Percentiles rank a stretch among this genome's conserved stretches.
Evolutionary conservation across 1,140 invertebrate species (phyloP).

Genomic region (Drosophila repletoides): DNA sequence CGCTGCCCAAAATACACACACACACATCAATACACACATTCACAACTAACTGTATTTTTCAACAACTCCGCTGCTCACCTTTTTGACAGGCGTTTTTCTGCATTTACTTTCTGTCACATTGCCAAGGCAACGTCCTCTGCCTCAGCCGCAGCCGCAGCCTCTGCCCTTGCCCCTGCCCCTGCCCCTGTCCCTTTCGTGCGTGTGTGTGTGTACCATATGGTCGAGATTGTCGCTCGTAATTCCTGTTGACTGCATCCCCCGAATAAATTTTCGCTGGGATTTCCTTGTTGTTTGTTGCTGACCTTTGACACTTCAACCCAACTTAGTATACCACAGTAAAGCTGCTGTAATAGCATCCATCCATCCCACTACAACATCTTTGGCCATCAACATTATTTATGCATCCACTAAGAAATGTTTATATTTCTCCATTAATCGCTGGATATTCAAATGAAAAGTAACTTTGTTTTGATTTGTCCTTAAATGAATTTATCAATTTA

Average conservation of each 20-base stretch:
- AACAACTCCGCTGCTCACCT: constrained; percentile 37
- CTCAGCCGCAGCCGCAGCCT: neutral
- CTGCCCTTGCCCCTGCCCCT: neutral
- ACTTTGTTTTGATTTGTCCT: too few species aligned
- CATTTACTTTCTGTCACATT: constrained; percentile 73
- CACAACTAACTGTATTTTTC: constrained; percentile 31
- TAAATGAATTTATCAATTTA: too few species aligned
- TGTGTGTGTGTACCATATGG: constrained; percentile 48
- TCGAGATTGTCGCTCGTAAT: constrained; percentile 32
- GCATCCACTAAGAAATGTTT: too few species aligned
- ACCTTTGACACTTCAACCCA: constrained; percentile 34
- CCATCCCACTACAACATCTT: too few species aligned
- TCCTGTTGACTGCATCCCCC: constrained; percentile 9
- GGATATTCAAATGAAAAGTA: too few species aligned
- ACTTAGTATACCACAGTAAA: too few species aligned
- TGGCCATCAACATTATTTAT: too few species aligned
- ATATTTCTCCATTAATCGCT: too few species aligned
- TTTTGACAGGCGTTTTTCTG: constrained; percentile 20
- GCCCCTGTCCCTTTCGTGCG: neutral
- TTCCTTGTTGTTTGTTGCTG: constrained; percentile 14
- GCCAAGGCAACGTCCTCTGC: constrained; percentile 60
- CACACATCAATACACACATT: neutral
- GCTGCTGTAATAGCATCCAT: too few species aligned
- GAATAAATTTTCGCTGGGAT: constrained; percentile 9
- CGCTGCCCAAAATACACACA: constrained; percentile 15